Evolutionary conservation across 2,797 vertebrate species (phyloP), one percentile per base, ranked within the genome.

Genomic region (Rallus crepitans): DNA sequence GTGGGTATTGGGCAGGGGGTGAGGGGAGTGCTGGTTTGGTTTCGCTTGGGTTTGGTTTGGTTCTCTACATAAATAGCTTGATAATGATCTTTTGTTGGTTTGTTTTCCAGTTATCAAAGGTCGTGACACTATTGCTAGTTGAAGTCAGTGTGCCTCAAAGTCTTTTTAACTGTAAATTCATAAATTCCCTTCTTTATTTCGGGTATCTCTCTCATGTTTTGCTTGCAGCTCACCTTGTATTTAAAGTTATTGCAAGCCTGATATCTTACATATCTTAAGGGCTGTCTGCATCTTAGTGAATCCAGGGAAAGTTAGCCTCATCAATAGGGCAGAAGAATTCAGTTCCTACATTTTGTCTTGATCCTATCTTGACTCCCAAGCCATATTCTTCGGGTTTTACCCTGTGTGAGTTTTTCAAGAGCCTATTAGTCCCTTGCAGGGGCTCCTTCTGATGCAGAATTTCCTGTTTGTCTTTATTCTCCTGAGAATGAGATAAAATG

Each of bases 1-100:
- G 8, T 37, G 16, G 7, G 14, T 19, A 45, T 7, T 39, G 31
- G 39, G 6, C 7, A 12, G 7, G 5, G 0, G 0, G 6, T 0
- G 5, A 8, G 14, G 8, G 1, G 2, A 8, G 11, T 52, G 15
- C 47, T 65, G 9, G 25, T 81, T 83, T 70, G 31, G 17, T 48
- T 87, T 78, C 6, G 4, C 11, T 9, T 53, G 39, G 12, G 5
- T 75, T 88, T 73, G 16, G 3, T 52, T 42, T 82, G 7, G 0
- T 61, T 89, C 42, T 81, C 39, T 60, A 73, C 11, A 53, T 12
- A 71, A 20, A 63, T 8, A 76, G 8, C 76, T 81, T n/a, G 25
- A 13, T 42, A n/a, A 66, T 20, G 33, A 48, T 24, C 2, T 79
- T 80, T 64, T 71, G 7, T 53, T 47, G 8, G 47, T 23, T 47